A percentile compares a stretch with the other conserved stretches of the same genome.
Conservation (phyloP, 1,140 invertebrate genomes). For the Nomia melanderi region DNA sequence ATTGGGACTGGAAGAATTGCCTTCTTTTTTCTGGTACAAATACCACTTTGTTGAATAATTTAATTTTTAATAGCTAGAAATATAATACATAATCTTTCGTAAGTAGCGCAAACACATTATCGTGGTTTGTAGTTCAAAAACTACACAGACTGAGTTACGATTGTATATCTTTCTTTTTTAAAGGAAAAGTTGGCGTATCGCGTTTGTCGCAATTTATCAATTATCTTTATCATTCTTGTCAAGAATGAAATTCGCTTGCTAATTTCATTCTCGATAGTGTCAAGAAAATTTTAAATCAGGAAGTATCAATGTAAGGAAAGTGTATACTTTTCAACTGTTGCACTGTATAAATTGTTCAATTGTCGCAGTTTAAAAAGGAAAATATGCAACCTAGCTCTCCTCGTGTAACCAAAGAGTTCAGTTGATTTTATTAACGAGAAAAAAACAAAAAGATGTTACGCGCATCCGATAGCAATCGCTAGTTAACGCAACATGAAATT, state of each 20-base stretch:
- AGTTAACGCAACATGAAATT: slow-evolving; percentile 35
- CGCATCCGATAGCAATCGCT: slow-evolving; percentile 28
- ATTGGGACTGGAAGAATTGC: slow-evolving; percentile 31
- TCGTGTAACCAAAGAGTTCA: slow-evolving; percentile 57
- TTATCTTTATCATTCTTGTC: no score
- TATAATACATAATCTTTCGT: slow-evolving; percentile 31
- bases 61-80: slow-evolving; percentile 37
- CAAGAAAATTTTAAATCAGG: background rate
- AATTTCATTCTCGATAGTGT: background rate
- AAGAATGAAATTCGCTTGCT: slow-evolving; percentile 3
- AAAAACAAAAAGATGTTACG: slow-evolving; percentile 22
- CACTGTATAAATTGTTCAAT: slow-evolving; percentile 19
- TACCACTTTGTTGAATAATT: slow-evolving; percentile 33
- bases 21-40: slow-evolving; percentile 47
- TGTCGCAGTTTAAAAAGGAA: slow-evolving; percentile 42
- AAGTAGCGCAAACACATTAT: slow-evolving; percentile 39
- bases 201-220: background rate
- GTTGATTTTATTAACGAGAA: slow-evolving; percentile 35
- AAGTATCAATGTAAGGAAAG: background rate
- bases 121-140: slow-evolving; percentile 40
- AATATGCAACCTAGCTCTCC: slow-evolving; percentile 46
- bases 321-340: slow-evolving; percentile 10
- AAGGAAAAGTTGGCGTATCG: background rate
- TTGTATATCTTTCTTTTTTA: slow-evolving; percentile 47
- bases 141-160: slow-evolving; percentile 54